Conservation (phyloP, 2,888 invertebrate species). For the Cepaea hortensis region DNA sequence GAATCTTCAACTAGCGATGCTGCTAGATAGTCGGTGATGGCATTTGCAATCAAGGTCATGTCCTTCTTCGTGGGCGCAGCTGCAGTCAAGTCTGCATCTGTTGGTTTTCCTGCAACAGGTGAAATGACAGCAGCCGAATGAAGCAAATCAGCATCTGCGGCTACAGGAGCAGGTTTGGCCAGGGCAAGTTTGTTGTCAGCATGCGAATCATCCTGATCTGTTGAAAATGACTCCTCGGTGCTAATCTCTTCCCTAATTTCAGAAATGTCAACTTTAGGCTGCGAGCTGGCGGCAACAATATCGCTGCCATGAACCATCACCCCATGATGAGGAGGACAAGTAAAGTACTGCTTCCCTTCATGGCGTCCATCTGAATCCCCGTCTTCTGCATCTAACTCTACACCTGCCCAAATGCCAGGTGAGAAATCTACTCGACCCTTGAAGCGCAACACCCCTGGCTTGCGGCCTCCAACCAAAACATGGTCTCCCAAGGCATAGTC, state of each 20-base stretch:
- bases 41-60: slow-evolving; percentile 59
- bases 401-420: slow-evolving; percentile 71
- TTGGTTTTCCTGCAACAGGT: background rate
- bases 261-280: background rate
- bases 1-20: slow-evolving; percentile 62
- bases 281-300: slow-evolving; percentile 44
- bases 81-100: background rate
- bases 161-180: slow-evolving; percentile 9
- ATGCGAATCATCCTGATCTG: slow-evolving; percentile 52
- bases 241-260: slow-evolving; percentile 27
- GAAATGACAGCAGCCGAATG: slow-evolving; percentile 24
- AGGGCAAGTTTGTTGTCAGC: slow-evolving; percentile 50
- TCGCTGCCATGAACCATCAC: slow-evolving; percentile 67
- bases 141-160: slow-evolving; percentile 31
- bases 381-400: slow-evolving; percentile 65
- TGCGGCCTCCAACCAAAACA: slow-evolving; percentile 63
- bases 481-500: slow-evolving; percentile 65
- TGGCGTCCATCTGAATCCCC: slow-evolving; percentile 65
- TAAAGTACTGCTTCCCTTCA: slow-evolving; percentile 65
- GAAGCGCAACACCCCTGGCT: slow-evolving; percentile 62
- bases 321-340: slow-evolving; percentile 63
- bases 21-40: slow-evolving; percentile 66
- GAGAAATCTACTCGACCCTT: slow-evolving; percentile 69
- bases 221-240: slow-evolving; percentile 50
- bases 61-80: slow-evolving; percentile 32